Evolutionary conservation across 1,140 invertebrate genomes (phyloP).

Genomic region (Leguminivora glycinivorella): DNA sequence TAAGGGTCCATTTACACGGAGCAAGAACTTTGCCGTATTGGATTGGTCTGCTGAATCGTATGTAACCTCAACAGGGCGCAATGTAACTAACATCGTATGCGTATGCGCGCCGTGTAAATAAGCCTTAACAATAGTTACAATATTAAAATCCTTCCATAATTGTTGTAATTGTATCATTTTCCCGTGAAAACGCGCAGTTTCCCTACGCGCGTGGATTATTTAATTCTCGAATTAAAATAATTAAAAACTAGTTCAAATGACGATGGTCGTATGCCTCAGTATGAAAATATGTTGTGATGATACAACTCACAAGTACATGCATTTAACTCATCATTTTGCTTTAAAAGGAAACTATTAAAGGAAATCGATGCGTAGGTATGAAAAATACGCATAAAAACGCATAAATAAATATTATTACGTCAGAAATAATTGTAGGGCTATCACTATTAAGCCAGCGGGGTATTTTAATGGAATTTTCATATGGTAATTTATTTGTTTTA

Average conservation of each 20-base stretch:
- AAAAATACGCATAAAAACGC: neutral
- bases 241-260: constrained; percentile 4
- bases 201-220: constrained; percentile 6
- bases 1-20: too few relatives aligned
- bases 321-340: neutral
- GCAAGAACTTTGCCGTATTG: too few relatives aligned
- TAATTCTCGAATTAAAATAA: constrained; percentile 6
- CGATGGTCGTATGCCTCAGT: neutral
- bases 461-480: neutral
- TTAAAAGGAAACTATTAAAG: neutral
- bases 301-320: neutral
- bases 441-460: neutral
- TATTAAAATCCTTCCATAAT: neutral
- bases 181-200: constrained; percentile 12
- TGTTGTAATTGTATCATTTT: constrained; percentile 16
- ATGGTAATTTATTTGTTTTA: constrained; percentile 3
- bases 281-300: neutral
- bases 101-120: too few relatives aligned
- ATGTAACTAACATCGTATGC: too few relatives aligned
- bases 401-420: neutral
- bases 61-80: too few relatives aligned
- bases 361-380: constrained; percentile 6
- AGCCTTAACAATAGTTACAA: too few relatives aligned
- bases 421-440: neutral
- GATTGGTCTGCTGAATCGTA: too few relatives aligned